Evolutionary conservation across 1,140 invertebrate species (phyloP), one percentile per base, ranked within the genome.

Genomic region (Augochlora pura): DNA sequence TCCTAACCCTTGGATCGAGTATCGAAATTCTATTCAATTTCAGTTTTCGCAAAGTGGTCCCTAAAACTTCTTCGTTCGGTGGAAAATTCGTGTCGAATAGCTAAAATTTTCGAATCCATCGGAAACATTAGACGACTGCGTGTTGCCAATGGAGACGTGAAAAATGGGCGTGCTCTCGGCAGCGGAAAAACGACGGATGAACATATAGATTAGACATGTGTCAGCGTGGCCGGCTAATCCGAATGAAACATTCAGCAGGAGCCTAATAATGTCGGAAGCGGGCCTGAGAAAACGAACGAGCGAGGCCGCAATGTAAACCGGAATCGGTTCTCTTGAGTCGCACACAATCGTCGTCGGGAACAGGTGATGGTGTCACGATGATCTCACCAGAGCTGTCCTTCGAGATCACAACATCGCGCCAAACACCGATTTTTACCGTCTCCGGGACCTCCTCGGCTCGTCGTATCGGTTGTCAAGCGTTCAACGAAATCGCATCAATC

Each of bases 321-420:
- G 32, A 70, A n/a, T 25, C 42, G 25, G 0, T 46, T 46, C 27
- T 52, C 64, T 46, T 18, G 42, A 21, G 49, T 62, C 42, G 60
- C 46, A 69, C 14, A 46, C 27, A n/a, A 78, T 73, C 49, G 54
- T 54, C 6, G 60, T 64, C 64, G 64, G 27, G 42, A 66, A 80
- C 78, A 80, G 78, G 78, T 80, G 73, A 81, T 84, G 72, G 82
- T 72, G 67, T 63, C 60, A 42, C 70, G 86, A 89, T 90, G 88
- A 90, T 88, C 83, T 89, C 88, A 90, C 80, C 82, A 69, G 71
- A 57, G 72, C 71, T 54, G 86, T 87, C 85, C 81, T 83, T 82
- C 75, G 67, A 64, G 82, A 86, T 87, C 85, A 87, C 80, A 87
- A 79, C 78, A 80, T 63, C 64, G 65, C 46, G 8, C 49, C 42